Evolutionary conservation across 2,113 vertebrate genomes (phyloP), one percentile per base, ranked within the genome.

Genomic region (Podarcis raffonei): DNA sequence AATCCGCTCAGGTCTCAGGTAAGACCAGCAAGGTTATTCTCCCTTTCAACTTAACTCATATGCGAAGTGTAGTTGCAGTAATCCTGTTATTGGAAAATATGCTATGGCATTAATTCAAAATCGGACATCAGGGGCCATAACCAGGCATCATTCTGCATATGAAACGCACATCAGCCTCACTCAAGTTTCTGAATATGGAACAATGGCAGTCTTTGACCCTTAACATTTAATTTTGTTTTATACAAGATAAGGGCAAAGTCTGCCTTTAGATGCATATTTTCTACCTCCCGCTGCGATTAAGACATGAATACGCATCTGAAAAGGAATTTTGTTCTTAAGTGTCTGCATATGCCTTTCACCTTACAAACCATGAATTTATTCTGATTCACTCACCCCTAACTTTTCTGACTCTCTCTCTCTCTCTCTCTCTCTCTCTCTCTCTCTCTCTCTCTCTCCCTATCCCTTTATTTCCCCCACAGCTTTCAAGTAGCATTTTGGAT

Each of bases 401-500:
- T 93, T 94, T 90, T 30, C 68, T 53, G 9, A 11, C 39, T 53
- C 30, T 74, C 32, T 35, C 71, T 8, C 68, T 20, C 30, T 76
- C 39, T 48, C 30, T 62, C 32, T 16, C 71, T 15, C 68, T 20
- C 30, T 59, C n/a, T 5, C 37, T 39, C 37, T n/a, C n/a, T 16
- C n/a, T 71, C 6, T 39, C 42, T 8, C 6, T 8, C 89, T 62
- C 76, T 88, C 6, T 65, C 48, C 9, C 48, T 11, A 11, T 48
- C 9, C 48, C 48, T 53, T 2, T 53, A 12, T 53, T 65, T 65
- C 66, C 68, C 68, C 91, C 90, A 13, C 91, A 99, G 99, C 97
- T 99, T 89, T 98, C 98, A 92, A 97, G 97, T 95, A 98, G 96
- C 94, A 98, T 99, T 98, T 97, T 99, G 98, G 98, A 99, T 94